Conservation (phyloP, 2,797 vertebrate genomes). For the Rhinophrynus dorsalis region DNA sequence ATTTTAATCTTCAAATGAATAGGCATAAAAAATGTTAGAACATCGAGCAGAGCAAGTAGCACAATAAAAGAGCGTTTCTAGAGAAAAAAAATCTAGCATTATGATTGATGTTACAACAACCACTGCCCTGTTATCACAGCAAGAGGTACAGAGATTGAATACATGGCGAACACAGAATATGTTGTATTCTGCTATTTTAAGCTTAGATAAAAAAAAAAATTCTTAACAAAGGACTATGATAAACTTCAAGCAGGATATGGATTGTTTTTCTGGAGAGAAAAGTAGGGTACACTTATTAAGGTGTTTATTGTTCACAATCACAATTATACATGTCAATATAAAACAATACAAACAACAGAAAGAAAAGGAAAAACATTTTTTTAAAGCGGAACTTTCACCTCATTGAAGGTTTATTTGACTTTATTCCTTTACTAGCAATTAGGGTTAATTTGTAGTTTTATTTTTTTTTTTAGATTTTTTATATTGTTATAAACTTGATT, state of each 20-base stretch:
- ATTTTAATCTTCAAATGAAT: neutral
- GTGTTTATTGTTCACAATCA: too few relatives aligned
- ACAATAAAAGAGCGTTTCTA: neutral
- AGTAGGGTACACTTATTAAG: too few relatives aligned
- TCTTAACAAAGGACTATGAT: constrained; percentile 33
- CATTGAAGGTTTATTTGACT: too few relatives aligned
- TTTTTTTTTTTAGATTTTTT: too few relatives aligned
- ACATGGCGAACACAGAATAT: constrained; percentile 14
- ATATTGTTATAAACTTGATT: too few relatives aligned
- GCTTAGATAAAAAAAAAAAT: constrained; percentile 22
- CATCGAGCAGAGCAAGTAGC: constrained; percentile 1
- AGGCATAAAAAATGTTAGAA: neutral
- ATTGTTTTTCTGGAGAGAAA: constrained; percentile 14
- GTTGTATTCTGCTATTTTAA: constrained; percentile 30
- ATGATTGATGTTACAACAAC: constrained; percentile 37
- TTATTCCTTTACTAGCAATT: too few relatives aligned
- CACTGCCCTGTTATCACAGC: constrained; percentile 28
- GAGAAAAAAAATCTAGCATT: constrained; percentile 7
- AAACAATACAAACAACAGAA: too few relatives aligned
- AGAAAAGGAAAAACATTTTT: too few relatives aligned
- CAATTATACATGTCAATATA: too few relatives aligned
- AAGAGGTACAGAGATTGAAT: constrained; percentile 40
- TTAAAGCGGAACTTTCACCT: too few relatives aligned
- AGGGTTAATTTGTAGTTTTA: neutral
- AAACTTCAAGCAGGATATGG: constrained; percentile 23